phyloP scores from a whole-genome alignment of 2,113 vertebrate genomes.

The Oxygymnocypris stewartii region DNA sequence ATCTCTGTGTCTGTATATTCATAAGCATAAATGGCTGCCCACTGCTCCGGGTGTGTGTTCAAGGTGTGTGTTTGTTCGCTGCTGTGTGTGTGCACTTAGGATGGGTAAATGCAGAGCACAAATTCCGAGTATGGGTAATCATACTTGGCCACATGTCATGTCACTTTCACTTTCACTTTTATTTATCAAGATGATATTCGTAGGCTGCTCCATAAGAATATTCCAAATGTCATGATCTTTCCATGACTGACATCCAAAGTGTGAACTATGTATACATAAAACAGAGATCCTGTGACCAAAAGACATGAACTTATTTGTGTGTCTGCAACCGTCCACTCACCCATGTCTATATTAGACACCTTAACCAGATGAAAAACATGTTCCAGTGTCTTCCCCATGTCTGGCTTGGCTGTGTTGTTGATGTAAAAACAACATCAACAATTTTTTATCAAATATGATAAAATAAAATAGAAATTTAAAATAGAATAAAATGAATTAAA shows the following conservation, averaged over 20 bases:
- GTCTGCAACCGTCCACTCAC: slow-evolving; percentile 36
- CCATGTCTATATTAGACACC: slow-evolving; percentile 6
- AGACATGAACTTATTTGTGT: not conserved
- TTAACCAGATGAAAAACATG: not conserved
- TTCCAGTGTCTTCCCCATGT: not conserved
- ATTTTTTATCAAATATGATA: no score
- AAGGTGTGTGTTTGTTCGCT: no score
- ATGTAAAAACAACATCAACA: no score
- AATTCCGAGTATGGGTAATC: no score
- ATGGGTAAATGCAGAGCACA: no score
- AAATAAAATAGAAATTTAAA: no score
- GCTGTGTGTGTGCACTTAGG: no score
- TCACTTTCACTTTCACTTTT: no score
- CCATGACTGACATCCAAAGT: slow-evolving; percentile 46
- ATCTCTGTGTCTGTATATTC: not conserved
- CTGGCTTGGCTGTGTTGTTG: not conserved
- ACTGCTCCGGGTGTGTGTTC: no score
- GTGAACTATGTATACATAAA: slow-evolving; percentile 50
- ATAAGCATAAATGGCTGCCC: no score
- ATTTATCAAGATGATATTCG: slow-evolving; percentile 32
- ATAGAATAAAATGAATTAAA: no score
- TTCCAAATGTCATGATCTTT: slow-evolving; percentile 49
- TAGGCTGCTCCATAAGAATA: slow-evolving; percentile 15
- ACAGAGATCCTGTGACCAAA: slow-evolving; percentile 4
- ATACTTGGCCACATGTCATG: no score